A percentile compares a stretch with the other conserved stretches of the same genome.
phyloP scores from a whole-genome alignment of 2,113 vertebrate genomes.

The Polyodon spathula region DNA sequence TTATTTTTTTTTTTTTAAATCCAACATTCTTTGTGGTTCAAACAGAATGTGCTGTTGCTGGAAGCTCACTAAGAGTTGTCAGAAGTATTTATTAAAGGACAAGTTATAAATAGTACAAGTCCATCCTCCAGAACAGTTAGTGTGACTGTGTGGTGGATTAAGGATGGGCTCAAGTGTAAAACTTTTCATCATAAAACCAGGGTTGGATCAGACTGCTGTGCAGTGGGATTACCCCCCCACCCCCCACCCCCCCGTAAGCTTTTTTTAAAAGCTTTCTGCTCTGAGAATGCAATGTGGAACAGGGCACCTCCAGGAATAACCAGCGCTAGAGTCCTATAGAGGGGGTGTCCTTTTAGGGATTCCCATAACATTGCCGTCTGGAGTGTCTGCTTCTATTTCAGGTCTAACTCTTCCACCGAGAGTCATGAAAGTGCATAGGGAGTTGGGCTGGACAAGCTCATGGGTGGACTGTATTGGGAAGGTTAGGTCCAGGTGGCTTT shows the following conservation, averaged over 20 bases:
- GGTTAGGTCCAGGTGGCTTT: neutral
- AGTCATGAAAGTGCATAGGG: no score
- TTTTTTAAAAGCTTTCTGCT: constrained; percentile 33
- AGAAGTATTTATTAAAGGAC: neutral
- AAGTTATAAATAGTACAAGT: neutral
- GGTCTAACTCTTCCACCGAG: no score
- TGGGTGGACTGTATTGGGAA: no score
- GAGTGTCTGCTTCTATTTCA: constrained; percentile 46
- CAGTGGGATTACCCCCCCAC: no score
- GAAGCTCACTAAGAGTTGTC: neutral
- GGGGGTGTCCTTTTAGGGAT: constrained; percentile 76
- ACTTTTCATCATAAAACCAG: no score
- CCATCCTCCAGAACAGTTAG: neutral
- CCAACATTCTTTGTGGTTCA: no score
- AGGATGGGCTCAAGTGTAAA: no score
- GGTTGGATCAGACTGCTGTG: no score
- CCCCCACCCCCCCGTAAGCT: no score
- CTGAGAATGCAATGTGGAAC: constrained; percentile 37
- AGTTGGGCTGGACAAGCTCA: no score
- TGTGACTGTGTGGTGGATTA: neutral
- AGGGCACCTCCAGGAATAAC: constrained; percentile 62
- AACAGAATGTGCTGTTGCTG: neutral
- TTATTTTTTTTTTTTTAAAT: no score
- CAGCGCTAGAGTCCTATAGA: constrained; percentile 20
- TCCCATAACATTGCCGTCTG: constrained; percentile 24